Percentiles rank a stretch among this genome's conserved stretches.
Conservation (phyloP, 2,113 vertebrate species). For the Aegypius monachus region DNA sequence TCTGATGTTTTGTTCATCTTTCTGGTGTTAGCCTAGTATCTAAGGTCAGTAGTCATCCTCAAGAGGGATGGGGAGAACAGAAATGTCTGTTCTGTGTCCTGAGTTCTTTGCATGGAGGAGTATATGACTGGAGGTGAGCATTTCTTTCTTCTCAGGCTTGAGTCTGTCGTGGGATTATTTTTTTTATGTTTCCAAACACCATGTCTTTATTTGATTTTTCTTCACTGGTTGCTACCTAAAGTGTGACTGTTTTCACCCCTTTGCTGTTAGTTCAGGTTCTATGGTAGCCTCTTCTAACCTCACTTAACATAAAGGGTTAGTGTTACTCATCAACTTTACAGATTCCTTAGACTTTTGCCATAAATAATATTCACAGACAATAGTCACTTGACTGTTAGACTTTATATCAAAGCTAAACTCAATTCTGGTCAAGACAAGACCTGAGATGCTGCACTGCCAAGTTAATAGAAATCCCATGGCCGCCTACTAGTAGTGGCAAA, state of each 20-base stretch:
- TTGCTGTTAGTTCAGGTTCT: background rate
- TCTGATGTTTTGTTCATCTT: background rate
- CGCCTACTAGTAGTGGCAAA: background rate
- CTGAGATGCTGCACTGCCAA: background rate
- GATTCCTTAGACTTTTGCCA: background rate
- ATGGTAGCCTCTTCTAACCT: background rate
- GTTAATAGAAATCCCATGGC: background rate
- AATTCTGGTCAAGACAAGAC: background rate
- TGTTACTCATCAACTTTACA: background rate
- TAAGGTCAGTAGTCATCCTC: background rate
- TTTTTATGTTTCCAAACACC: background rate
- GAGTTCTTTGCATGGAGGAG: background rate
- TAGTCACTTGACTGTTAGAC: background rate
- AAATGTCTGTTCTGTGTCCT: too few species aligned
- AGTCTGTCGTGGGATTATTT: background rate
- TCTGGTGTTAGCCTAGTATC: background rate
- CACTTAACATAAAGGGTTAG: background rate
- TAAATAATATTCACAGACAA: background rate
- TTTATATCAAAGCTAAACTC: background rate
- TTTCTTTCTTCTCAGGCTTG: background rate
- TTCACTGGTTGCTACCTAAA: background rate
- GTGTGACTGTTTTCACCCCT: background rate
- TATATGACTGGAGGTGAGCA: rapidly evolving
- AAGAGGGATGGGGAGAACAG: background rate
- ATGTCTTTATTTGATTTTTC: background rate